Conservation (phyloP, 2,888 invertebrate species). For the Eupsilia transversa region DNA sequence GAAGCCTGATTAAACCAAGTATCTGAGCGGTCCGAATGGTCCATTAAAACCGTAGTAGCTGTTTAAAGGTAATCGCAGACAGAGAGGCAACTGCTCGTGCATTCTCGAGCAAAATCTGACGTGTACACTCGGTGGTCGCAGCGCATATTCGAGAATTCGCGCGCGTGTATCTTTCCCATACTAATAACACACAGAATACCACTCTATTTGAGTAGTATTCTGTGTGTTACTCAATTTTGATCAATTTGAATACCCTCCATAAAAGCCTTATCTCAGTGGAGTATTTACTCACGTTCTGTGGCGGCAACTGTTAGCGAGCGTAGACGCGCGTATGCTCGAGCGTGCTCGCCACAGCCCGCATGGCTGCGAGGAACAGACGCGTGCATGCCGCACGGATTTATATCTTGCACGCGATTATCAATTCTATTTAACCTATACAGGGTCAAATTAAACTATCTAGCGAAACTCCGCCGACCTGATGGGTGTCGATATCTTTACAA, state of each 20-base stretch:
- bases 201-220: no score
- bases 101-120: background rate
- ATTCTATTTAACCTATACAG: background rate
- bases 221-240: background rate
- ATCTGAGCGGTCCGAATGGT: slow-evolving; percentile 45
- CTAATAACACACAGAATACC: background rate
- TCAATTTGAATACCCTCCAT: background rate
- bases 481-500: no score
- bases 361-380: background rate
- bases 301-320: background rate
- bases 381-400: no score
- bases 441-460: no score
- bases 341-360: no score
- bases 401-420: background rate
- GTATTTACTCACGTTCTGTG: background rate
- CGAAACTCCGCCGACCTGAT: no score
- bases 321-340: background rate
- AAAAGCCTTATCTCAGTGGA: background rate
- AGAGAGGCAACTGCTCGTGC: background rate
- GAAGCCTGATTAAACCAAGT: slow-evolving; percentile 54
- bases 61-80: slow-evolving; percentile 17
- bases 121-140: background rate
- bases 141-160: background rate
- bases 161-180: no score
- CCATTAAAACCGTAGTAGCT: slow-evolving; percentile 43